Percentiles rank a stretch among this genome's conserved stretches.
phyloP scores from a whole-genome alignment of 2,888 invertebrate genomes.

The Trissoscelio sp. region DNA sequence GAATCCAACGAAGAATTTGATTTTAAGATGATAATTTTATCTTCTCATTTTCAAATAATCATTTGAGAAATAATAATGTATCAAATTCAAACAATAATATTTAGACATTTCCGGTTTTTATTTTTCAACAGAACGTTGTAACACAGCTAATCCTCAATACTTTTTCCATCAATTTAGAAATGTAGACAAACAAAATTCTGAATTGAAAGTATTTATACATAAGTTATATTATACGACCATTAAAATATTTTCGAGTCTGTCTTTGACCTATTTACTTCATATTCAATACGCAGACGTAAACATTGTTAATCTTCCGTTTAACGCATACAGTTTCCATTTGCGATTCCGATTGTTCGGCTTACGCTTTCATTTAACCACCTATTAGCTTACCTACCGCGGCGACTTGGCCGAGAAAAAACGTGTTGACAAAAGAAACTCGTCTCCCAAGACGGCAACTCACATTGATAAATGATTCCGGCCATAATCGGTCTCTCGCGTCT shows the following conservation, averaged over 20 bases:
- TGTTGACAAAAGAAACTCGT: slow-evolving; percentile 78
- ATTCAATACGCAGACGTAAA: not conserved
- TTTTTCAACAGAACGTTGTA: no score
- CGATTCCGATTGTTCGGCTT: slow-evolving; percentile 34
- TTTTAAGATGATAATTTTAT: not conserved
- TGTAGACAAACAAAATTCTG: no score
- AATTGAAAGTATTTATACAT: no score
- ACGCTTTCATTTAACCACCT: slow-evolving; percentile 66
- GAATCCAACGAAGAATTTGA: slow-evolving; percentile 33
- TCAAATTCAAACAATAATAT: no score
- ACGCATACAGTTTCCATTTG: slow-evolving; percentile 34
- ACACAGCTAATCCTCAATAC: no score
- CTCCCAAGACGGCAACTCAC: slow-evolving; percentile 78
- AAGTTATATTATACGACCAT: slow-evolving; percentile 1
- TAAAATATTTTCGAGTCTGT: slow-evolving; percentile 1
- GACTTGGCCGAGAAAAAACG: slow-evolving; percentile 77
- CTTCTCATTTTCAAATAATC: no score
- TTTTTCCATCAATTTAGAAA: no score
- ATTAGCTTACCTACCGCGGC: slow-evolving; percentile 79
- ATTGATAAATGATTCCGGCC: slow-evolving; percentile 79
- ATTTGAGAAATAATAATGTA: no score
- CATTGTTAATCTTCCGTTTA: slow-evolving; percentile 24
- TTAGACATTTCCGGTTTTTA: no score
- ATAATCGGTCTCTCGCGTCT: slow-evolving; percentile 66
- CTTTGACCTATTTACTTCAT: slow-evolving; percentile 13